phyloP scores from a whole-genome alignment of 1,140 invertebrate genomes.

The Spodoptera frugiperda region DNA sequence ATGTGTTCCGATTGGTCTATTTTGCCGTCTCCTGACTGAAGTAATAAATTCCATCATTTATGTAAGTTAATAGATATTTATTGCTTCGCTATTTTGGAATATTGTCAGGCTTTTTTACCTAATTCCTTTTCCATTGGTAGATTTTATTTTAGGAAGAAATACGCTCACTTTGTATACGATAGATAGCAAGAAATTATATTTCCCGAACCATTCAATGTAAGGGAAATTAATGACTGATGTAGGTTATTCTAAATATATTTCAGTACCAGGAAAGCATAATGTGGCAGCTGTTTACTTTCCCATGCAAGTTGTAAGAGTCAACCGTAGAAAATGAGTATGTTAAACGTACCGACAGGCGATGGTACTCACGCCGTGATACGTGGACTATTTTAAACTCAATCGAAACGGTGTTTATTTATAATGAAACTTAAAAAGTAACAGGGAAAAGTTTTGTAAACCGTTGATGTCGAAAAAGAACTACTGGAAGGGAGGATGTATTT shows the following conservation, averaged over 20 bases:
- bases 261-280: conserved; percentile 29
- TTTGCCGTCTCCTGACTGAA: conserved; percentile 35
- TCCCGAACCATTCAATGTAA: conserved; percentile 17
- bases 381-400: neutral
- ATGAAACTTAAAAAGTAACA: neutral
- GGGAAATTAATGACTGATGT: conserved; percentile 28
- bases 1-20: conserved; percentile 47
- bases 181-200: conserved; percentile 1
- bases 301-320: conserved; percentile 39
- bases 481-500: neutral
- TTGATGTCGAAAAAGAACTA: neutral
- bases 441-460: neutral
- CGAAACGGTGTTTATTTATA: neutral
- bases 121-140: conserved; percentile 7
- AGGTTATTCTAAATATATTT: conserved; percentile 39
- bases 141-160: conserved; percentile 14
- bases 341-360: conserved; percentile 3
- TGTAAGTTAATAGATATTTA: conserved; percentile 49
- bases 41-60: conserved; percentile 47
- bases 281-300: conserved; percentile 30
- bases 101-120: conserved; percentile 26
- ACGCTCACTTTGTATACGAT: neutral
- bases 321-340: conserved; percentile 23
- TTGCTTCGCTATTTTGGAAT: conserved; percentile 42
- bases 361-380: neutral